phyloP scores from a whole-genome alignment of 2,797 vertebrate species.

The Ctenopoma multispine region DNA sequence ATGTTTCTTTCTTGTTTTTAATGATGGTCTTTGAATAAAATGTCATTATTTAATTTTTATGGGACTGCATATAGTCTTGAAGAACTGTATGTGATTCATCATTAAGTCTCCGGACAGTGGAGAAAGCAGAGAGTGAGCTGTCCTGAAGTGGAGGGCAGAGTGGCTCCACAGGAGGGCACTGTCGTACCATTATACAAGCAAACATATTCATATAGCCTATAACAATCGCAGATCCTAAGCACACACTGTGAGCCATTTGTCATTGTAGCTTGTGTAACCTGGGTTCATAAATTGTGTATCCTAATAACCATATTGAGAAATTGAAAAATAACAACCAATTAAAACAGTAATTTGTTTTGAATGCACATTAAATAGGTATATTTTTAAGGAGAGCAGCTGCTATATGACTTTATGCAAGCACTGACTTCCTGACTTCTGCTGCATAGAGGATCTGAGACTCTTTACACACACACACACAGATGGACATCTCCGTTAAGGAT shows the following conservation, averaged over 20 bases:
- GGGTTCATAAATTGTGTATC: neutral
- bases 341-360: neutral
- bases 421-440: slow-evolving; percentile 26
- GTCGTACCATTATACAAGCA: slow-evolving; percentile 47
- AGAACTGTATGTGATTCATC: neutral
- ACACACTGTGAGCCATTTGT: neutral
- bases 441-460: slow-evolving; percentile 15
- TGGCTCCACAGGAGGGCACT: slow-evolving; percentile 74
- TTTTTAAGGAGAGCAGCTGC: slow-evolving; percentile 13
- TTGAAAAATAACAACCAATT: neutral
- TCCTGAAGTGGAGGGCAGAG: neutral
- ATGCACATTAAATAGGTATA: neutral
- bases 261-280: neutral
- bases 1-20: neutral
- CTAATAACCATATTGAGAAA: slow-evolving; percentile 4
- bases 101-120: slow-evolving; percentile 1
- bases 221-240: neutral
- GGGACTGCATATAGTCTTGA: neutral
- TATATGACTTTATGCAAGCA: slow-evolving; percentile 24
- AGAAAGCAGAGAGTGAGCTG: neutral
- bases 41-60: neutral
- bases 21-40: slow-evolving; percentile 21
- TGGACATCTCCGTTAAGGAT: slow-evolving; percentile 62
- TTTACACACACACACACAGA: slow-evolving; percentile 49
- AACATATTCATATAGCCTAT: too few relatives aligned